Percentiles rank a stretch among this genome's conserved stretches.
These are phyloP conservation scores for Xenopus petersii DNA, from an alignment of 2,797 vertebrate species.

Conservation along the genomic window DNA sequence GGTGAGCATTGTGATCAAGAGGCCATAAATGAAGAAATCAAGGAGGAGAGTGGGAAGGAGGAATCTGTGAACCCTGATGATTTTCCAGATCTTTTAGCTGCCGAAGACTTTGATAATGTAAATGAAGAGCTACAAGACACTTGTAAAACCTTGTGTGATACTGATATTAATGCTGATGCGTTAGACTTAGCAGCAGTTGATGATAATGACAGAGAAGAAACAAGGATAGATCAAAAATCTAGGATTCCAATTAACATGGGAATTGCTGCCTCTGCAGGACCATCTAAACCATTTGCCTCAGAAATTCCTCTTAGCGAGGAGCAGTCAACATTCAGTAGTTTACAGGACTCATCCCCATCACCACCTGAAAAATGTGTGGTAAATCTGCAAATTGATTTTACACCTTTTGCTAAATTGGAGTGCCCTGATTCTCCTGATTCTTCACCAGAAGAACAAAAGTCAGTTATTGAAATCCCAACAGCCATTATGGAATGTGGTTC, in stretches of 20 bases:
- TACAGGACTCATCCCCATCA: constrained; percentile 62
- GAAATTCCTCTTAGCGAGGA: constrained; percentile 60
- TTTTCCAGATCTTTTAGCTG: constrained; percentile 43
- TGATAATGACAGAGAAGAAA: constrained; percentile 24
- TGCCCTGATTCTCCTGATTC: constrained; percentile 87
- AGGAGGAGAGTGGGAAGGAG: constrained; percentile 59
- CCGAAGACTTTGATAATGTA: constrained; percentile 54
- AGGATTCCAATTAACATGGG: constrained; percentile 82
- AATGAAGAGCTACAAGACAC: constrained; percentile 42
- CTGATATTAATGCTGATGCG: constrained; percentile 46
- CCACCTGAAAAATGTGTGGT: constrained; percentile 65
- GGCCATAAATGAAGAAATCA: constrained; percentile 65
- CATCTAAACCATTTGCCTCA: constrained; percentile 68
- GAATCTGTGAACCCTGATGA: constrained; percentile 58
- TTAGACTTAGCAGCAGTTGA: constrained; percentile 49
- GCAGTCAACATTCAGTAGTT: constrained; percentile 58
- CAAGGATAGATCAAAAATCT: constrained; percentile 77
- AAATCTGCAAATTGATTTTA: constrained; percentile 78
- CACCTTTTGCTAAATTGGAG: constrained; percentile 72
- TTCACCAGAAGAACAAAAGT: constrained; percentile 89
- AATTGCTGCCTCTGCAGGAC: constrained; percentile 74
- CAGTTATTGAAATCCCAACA: constrained; percentile 86
- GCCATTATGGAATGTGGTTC: constrained; percentile 70
- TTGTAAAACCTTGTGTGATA: constrained; percentile 57
- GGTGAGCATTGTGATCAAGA: constrained; percentile 80